These are phyloP conservation scores for Cyprinodon tularosa DNA, from an alignment of 2,113 vertebrate genomes.

Conservation along the genomic window DNA sequence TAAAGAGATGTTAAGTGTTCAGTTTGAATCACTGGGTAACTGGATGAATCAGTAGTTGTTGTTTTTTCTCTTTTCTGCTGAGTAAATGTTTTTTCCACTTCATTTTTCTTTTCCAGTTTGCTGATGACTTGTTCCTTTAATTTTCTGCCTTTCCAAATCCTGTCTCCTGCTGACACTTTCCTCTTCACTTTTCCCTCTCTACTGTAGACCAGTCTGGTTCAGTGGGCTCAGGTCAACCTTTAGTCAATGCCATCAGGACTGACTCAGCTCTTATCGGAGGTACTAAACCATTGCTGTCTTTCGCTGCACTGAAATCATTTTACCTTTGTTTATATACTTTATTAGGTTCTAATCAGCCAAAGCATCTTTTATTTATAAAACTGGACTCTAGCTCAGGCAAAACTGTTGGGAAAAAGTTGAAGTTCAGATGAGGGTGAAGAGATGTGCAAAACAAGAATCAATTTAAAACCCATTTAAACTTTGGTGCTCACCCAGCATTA, in stretches of 20 bases:
- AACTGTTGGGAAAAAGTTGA: conserved; percentile 5
- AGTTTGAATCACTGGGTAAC: neutral
- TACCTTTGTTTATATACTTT: neutral
- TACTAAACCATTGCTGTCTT: conserved; percentile 69
- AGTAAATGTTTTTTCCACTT: neutral
- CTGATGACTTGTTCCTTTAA: conserved; percentile 1
- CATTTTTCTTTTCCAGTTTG: neutral
- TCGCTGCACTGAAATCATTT: neutral
- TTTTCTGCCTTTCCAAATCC: neutral
- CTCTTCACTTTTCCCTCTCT: conserved; percentile 35
- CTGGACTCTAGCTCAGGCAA: neutral
- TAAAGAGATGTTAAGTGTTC: too few species aligned
- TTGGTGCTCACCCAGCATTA: conserved; percentile 43
- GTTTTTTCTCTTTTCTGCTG: neutral
- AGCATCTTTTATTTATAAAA: neutral
- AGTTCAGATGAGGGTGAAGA: neutral
- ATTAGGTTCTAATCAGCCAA: neutral
- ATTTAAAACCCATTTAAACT: conserved; percentile 61
- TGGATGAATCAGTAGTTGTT: neutral
- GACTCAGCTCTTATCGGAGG: conserved; percentile 96
- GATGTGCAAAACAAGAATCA: conserved; percentile 17
- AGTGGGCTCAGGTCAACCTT: conserved; percentile 86
- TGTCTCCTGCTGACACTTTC: neutral
- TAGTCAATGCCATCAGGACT: conserved; percentile 87
- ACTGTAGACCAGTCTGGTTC: conserved; percentile 90